Evolutionary conservation across 2,113 vertebrate species (phyloP), one percentile per base, ranked within the genome.

Genomic region (Vireo altiloquus): DNA sequence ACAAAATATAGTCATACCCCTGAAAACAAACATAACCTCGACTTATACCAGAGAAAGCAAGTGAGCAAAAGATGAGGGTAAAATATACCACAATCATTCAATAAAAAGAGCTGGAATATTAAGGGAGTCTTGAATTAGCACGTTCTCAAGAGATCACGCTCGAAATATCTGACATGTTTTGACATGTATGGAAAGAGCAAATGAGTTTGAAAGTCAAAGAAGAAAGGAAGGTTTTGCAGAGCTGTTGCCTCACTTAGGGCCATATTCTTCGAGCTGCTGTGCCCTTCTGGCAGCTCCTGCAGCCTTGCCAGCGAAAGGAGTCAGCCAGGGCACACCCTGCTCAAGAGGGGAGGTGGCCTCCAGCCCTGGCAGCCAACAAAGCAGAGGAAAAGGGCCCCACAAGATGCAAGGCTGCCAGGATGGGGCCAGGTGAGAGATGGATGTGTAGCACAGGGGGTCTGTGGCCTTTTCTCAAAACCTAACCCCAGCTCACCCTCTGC

Each of bases 61-160:
- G 81, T 9, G 31, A 70, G 79, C 15, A 75, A 82, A 83, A 65
- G 72, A 81, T 8, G 42, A 85, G 57, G 61, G 68, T 87, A 87
- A 96, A 94, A 95, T 30, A 77, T 21, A 94, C 30, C 82, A 75
- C 89, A 71, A 57, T 96, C 95, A 91, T 94, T 80, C 85, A 90
- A 95, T 95, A 95, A 95, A 96, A 94, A 92, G 60, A 95, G 52
- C 53, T 87, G 40, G 95, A 95, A 97, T 60, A 96, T 95, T 94
- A 97, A 95, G 49, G 42, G 71, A 94, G 82, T 92, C 82, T 31
- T 63, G 81, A 80, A 94, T 94, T 94, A 84, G 35, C 89, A 92
- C 66, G 76, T 92, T 96, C 97, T 96, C 96, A 57, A 93, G 95
- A 98, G 92, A 95, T 81, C 69, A 18, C 1, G 0, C 63, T 96